phyloP scores from a whole-genome alignment of 2,888 invertebrate species.

The Drosophila nr. perissopoda region DNA sequence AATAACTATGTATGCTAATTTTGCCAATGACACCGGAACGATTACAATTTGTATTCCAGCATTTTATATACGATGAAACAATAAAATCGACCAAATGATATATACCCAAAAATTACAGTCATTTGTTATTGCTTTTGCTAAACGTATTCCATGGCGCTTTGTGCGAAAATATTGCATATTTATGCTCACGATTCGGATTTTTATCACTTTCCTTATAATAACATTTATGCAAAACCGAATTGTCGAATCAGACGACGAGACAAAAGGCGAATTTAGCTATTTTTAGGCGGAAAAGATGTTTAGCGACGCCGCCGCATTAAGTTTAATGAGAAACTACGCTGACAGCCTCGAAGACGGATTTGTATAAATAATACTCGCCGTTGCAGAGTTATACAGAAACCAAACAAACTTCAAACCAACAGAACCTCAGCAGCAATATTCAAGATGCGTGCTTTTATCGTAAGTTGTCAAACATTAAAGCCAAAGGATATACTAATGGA shows the following conservation, averaged over 20 bases:
- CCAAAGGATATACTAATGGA: slow-evolving; percentile 45
- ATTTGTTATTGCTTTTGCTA: slow-evolving; percentile 39
- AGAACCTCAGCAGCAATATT: slow-evolving; percentile 60
- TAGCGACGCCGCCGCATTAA: slow-evolving; percentile 65
- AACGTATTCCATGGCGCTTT: slow-evolving; percentile 44
- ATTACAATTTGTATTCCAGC: slow-evolving; percentile 56
- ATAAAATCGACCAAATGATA: slow-evolving; percentile 58
- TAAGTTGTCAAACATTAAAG: slow-evolving; percentile 44
- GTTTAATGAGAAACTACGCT: slow-evolving; percentile 61
- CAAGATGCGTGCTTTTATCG: slow-evolving; percentile 74
- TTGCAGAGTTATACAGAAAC: slow-evolving; percentile 59
- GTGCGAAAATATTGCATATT: slow-evolving; percentile 68
- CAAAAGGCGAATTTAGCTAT: slow-evolving; percentile 63
- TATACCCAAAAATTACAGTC: slow-evolving; percentile 39
- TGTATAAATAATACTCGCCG: slow-evolving; percentile 71
- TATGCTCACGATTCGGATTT: slow-evolving; percentile 65
- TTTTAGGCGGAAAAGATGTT: slow-evolving; percentile 76
- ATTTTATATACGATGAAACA: slow-evolving; percentile 54
- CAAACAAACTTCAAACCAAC: slow-evolving; percentile 62
- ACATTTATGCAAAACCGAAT: slow-evolving; percentile 74
- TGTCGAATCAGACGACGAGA: slow-evolving; percentile 46
- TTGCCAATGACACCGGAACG: slow-evolving; percentile 54
- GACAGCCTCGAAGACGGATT: slow-evolving; percentile 71
- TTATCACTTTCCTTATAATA: slow-evolving; percentile 75
- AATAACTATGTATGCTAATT: slow-evolving; percentile 18